A percentile compares a stretch with the other conserved stretches of the same genome.
Conservation (phyloP, 2,888 invertebrate genomes). For the Melanostoma mellinum region DNA sequence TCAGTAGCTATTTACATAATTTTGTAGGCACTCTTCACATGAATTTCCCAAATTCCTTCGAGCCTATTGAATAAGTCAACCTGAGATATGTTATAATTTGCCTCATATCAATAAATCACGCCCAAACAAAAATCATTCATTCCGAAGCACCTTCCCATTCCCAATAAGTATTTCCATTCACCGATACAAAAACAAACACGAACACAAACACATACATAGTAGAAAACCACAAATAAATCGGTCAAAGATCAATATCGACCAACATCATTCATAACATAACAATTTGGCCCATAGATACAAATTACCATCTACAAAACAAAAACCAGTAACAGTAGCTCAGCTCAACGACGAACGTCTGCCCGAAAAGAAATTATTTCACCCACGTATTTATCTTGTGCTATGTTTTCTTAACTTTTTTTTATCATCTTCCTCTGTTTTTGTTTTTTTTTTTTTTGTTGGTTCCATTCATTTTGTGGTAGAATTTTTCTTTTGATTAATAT, state of each 20-base stretch:
- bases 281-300: conserved; percentile 42
- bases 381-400: conserved; percentile 54
- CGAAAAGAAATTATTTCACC: conserved; percentile 47
- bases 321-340: conserved; percentile 3
- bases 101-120: conserved; percentile 47
- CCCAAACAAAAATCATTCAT: conserved; percentile 42
- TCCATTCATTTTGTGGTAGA: conserved; percentile 49
- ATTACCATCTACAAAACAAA: conserved; percentile 37
- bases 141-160: conserved; percentile 9
- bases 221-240: conserved; percentile 56
- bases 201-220: background rate
- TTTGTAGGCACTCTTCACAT: conserved; percentile 21
- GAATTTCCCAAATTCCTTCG: conserved; percentile 30
- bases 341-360: conserved; percentile 31
- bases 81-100: conserved; percentile 36
- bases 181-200: background rate
- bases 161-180: background rate
- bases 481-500: conserved; percentile 70
- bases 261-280: conserved; percentile 62
- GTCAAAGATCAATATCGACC: conserved; percentile 62
- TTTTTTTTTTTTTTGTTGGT: conserved; percentile 14
- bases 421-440: background rate
- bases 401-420: conserved; percentile 17
- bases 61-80: conserved; percentile 39
- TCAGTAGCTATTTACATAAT: conserved; percentile 21